These are phyloP conservation scores for Phrynosoma platyrhinos DNA, from an alignment of 2,113 vertebrate genomes.

Conservation along the genomic window DNA sequence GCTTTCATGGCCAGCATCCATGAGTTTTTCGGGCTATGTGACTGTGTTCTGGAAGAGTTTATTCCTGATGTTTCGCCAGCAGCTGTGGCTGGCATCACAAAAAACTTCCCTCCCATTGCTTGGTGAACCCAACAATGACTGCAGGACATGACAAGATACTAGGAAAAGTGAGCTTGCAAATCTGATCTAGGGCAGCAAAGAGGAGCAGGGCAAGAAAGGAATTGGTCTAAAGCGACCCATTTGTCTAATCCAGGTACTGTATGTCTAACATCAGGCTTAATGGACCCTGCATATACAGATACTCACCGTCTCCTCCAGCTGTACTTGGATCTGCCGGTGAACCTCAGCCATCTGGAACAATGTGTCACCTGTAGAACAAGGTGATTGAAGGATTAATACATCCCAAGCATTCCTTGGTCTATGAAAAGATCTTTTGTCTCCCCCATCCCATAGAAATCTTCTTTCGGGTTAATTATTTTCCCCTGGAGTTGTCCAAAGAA, in stretches of 20 bases:
- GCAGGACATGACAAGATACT: neutral
- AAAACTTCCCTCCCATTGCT: neutral
- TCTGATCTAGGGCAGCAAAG: neutral
- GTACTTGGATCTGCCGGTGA: constrained; percentile 87
- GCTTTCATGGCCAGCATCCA: too few relatives aligned
- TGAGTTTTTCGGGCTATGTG: too few relatives aligned
- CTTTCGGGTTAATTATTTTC: constrained; percentile 26
- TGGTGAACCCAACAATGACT: neutral
- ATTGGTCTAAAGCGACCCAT: neutral
- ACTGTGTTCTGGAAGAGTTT: too few relatives aligned
- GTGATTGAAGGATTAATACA: constrained; percentile 11
- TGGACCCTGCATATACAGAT: neutral
- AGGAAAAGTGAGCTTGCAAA: neutral
- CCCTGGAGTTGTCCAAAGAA: neutral
- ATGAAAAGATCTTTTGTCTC: neutral
- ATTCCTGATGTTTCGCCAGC: too few relatives aligned
- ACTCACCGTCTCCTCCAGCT: constrained; percentile 87
- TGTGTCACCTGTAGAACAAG: constrained; percentile 79
- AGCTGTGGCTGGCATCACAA: too few relatives aligned
- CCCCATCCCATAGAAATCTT: constrained; percentile 28
- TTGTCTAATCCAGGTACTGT: neutral
- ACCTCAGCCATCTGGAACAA: constrained; percentile 90
- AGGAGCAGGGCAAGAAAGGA: neutral
- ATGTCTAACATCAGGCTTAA: neutral
- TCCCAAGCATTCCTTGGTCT: neutral